These are phyloP conservation scores for Dipodomys ordii DNA, from an alignment of 2,113 vertebrate genomes.

Conservation along the genomic window DNA sequence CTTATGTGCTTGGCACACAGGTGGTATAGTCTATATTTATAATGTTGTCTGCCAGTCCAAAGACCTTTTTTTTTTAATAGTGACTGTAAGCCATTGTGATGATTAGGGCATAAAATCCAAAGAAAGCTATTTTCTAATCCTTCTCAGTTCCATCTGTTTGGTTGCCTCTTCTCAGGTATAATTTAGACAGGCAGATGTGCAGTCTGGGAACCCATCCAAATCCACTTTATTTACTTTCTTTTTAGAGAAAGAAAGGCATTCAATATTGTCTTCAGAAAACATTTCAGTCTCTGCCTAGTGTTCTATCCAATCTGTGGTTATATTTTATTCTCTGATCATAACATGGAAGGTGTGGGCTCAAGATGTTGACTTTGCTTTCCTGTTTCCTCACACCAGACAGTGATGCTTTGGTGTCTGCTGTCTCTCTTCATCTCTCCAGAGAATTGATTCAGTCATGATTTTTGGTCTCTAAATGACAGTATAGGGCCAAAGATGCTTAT, in stretches of 20 bases:
- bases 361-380: neutral
- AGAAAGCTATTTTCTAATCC: slow-evolving; percentile 51
- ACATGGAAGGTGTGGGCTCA: neutral
- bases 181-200: slow-evolving; percentile 73
- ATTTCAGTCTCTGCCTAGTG: neutral
- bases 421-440: neutral
- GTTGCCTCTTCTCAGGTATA: slow-evolving; percentile 65
- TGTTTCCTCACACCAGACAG: neutral
- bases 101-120: slow-evolving; percentile 65
- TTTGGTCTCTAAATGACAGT: neutral
- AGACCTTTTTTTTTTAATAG: slow-evolving; percentile 54
- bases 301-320: slow-evolving; percentile 8
- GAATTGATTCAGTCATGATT: neutral
- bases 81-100: slow-evolving; percentile 60
- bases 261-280: slow-evolving; percentile 60
- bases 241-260: slow-evolving; percentile 68
- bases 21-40: slow-evolving; percentile 58
- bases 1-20: slow-evolving; percentile 50
- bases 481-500: neutral
- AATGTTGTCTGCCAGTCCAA: slow-evolving; percentile 38
- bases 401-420: neutral
- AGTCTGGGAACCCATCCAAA: slow-evolving; percentile 70
- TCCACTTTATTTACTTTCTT: slow-evolving; percentile 65
- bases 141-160: slow-evolving; percentile 63
- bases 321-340: slow-evolving; percentile 45